Base-by-base conservation (phyloP, 2,113 vertebrate genomes). In the Daubentonia madagascariensis region DNA sequence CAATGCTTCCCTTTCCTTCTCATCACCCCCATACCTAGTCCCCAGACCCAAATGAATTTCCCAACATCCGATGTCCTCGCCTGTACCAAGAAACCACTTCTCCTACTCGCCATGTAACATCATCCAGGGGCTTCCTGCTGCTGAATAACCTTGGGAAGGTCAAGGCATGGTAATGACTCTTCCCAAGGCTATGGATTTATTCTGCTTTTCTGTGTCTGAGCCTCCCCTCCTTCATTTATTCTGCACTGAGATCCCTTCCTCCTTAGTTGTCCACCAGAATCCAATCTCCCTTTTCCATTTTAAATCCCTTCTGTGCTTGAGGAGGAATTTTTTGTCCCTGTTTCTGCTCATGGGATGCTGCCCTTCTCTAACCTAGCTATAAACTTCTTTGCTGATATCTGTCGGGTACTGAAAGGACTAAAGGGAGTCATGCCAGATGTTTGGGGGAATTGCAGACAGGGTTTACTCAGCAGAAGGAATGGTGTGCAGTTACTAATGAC, bases 391-490 rank as follows among this genome's bases (percentile, higher is more conserved):
- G 80, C 43, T 96, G 30, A 67, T 70, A 43, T 86, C 61, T 65
- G 9, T 65, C 48, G 76, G 59, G 28, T 54, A 37, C 50, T 52
- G 43, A 50, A 70, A 96, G 89, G 70, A 76, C 1, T 30, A 75
- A 89, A 78, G 76, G 92, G 67, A 67, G 67, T 48, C 54, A 30
- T 68, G 70, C 80, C 72, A 48, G 84, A 6, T 92, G 37, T 91
- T 72, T 67, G 22, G 76, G 91, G 73, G 59, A n/a, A 59, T 61
- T 30, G 20, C 32, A 50, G 80, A 61, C 14, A 59, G 91, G 67
- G 48, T 85, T 97, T 57, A 45, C 87, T 91, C 80, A 43, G 70
- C 8, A 68, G 96, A 96, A 81, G 85, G 81, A 91, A 68, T 48
- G 45, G 20, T 32, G 40, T 50, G 83, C 57, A 37, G 63, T 87